Percentiles rank a stretch among this genome's conserved stretches.
These are phyloP conservation scores for Criorhina ranunculi DNA, from an alignment of 2,888 invertebrate species.

Conservation along the genomic window DNA sequence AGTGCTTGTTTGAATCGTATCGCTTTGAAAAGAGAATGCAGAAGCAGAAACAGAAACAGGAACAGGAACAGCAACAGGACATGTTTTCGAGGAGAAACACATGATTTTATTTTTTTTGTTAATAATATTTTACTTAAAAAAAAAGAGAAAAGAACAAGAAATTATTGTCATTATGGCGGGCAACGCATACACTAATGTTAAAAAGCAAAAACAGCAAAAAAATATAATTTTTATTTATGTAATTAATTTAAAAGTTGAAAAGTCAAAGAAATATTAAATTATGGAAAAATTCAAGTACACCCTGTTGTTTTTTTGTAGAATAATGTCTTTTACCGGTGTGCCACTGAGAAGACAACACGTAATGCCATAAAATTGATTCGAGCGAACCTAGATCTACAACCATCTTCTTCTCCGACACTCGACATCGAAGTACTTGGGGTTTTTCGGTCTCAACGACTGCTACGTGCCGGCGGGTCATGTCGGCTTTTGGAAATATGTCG, in stretches of 20 bases:
- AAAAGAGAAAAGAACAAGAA: not conserved
- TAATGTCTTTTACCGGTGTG: no score
- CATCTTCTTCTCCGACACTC: no score
- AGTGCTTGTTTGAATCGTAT: conserved; percentile 10
- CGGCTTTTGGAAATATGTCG: no score
- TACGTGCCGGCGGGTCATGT: no score
- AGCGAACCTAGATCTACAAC: no score
- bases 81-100: conserved; percentile 22
- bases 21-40: conserved; percentile 1
- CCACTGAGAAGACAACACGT: no score
- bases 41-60: not conserved
- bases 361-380: no score
- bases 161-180: conserved; percentile 11
- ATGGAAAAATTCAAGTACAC: conserved; percentile 5
- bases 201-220: conserved; percentile 20
- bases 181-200: conserved; percentile 43
- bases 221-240: conserved; percentile 30
- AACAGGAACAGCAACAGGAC: not conserved
- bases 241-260: conserved; percentile 40
- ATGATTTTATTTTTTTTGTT: conserved; percentile 22
- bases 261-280: conserved; percentile 33
- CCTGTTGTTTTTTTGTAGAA: conserved; percentile 3
- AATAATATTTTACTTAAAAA: conserved; percentile 20
- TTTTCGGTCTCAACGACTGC: no score
- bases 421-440: no score